Evolutionary conservation across 2,797 vertebrate genomes (phyloP).

Genomic region (Megaceryle alcyon): DNA sequence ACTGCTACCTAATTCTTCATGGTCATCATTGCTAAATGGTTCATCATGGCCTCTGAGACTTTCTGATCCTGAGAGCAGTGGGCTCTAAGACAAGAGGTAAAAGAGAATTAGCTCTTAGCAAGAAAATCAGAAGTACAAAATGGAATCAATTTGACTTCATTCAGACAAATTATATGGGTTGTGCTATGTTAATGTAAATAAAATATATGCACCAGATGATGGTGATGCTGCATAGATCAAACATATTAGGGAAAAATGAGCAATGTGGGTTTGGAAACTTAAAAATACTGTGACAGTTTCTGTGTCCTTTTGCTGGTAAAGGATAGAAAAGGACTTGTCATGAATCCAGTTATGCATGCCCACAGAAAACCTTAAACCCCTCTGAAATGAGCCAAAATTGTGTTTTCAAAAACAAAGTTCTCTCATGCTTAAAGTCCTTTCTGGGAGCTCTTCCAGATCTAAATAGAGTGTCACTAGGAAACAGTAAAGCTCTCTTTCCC

Average conservation of each 20-base stretch:
- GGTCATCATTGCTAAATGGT: background rate
- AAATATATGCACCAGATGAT: conserved; percentile 3
- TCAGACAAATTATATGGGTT: background rate
- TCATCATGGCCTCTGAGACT: background rate
- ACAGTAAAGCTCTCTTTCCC: conserved; percentile 35
- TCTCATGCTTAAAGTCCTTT: conserved; percentile 48
- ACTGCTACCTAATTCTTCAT: background rate
- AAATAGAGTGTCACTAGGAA: conserved; percentile 57
- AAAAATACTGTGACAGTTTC: conserved; percentile 19
- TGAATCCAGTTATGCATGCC: background rate
- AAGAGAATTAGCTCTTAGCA: background rate
- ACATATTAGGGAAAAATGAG: background rate
- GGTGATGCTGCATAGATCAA: background rate
- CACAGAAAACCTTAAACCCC: conserved; percentile 26
- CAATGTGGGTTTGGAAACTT: background rate
- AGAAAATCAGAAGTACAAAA: background rate
- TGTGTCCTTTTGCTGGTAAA: conserved; percentile 13
- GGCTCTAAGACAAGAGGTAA: background rate
- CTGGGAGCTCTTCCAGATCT: conserved; percentile 61
- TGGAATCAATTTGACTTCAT: background rate
- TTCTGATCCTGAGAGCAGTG: background rate
- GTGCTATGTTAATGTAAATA: background rate
- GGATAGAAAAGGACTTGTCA: conserved; percentile 9
- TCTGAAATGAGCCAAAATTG: conserved; percentile 45
- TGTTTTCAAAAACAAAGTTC: conserved; percentile 55